Conservation (phyloP, 2,113 vertebrate species). For the Sardina pilchardus region DNA sequence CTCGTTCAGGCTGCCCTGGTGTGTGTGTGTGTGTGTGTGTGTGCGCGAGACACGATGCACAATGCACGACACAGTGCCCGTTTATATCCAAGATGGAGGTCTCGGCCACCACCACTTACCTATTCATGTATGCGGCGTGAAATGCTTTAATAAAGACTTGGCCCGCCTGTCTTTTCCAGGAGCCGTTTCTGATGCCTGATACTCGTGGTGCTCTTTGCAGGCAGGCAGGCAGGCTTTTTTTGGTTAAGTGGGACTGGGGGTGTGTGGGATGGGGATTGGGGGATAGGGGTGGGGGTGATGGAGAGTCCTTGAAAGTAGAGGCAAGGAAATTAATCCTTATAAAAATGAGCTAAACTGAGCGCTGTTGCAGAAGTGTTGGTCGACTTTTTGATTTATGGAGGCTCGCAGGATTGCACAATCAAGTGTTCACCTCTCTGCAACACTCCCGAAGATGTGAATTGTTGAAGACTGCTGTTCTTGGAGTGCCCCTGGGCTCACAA, state of each 20-base stretch:
- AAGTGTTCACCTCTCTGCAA: no score
- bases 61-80: neutral
- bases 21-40: neutral
- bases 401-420: neutral
- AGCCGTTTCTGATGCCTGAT: neutral
- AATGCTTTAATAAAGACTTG: constrained; percentile 44
- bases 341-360: constrained; percentile 51
- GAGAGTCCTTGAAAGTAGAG: constrained; percentile 53
- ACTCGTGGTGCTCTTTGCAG: constrained; percentile 40
- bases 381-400: neutral
- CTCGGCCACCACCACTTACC: constrained; percentile 31
- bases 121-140: constrained; percentile 46
- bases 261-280: no score
- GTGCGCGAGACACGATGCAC: neutral
- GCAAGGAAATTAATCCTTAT: constrained; percentile 63
- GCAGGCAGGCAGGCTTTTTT: constrained; percentile 46
- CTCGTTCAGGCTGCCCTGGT: neutral
- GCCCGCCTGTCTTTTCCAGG: constrained; percentile 8
- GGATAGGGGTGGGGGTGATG: constrained; percentile 35
- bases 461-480: neutral
- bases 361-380: constrained; percentile 8
- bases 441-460: no score
- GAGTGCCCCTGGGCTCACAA: neutral
- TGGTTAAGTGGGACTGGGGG: constrained; percentile 45
- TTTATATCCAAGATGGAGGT: constrained; percentile 37